A percentile compares a stretch with the other conserved stretches of the same genome.
These are phyloP conservation scores for Plotosus lineatus DNA, from an alignment of 2,113 vertebrate genomes.

Conservation along the genomic window DNA sequence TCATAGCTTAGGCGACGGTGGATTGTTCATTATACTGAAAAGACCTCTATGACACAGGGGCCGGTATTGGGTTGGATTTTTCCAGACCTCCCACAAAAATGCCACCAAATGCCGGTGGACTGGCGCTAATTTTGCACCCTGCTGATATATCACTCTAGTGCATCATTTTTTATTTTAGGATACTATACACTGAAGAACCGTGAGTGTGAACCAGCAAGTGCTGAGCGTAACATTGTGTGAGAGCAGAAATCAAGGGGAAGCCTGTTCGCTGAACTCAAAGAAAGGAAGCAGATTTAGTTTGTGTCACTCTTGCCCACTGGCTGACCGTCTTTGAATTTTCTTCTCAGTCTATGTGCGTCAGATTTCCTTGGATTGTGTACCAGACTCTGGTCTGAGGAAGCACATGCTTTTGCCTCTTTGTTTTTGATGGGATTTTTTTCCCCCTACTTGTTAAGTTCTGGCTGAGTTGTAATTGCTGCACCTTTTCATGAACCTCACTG, in stretches of 20 bases:
- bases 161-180: neutral
- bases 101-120: no score
- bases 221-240: neutral
- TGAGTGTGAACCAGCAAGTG: neutral
- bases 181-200: neutral
- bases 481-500: conserved; percentile 20
- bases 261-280: conserved; percentile 57
- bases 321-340: conserved; percentile 61
- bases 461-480: neutral
- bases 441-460: conserved; percentile 22
- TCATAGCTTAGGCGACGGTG: no score
- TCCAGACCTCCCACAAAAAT: no score
- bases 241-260: neutral
- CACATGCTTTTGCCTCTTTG: conserved; percentile 30
- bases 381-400: conserved; percentile 45
- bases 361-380: conserved; percentile 74
- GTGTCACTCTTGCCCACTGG: conserved; percentile 23
- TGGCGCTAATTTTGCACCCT: no score
- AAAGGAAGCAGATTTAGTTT: conserved; percentile 68
- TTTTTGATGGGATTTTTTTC: conserved; percentile 6
- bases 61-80: no score
- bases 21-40: no score
- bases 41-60: no score
- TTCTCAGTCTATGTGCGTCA: conserved; percentile 60
- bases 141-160: no score